A percentile compares a stretch with the other conserved stretches of the same genome.
Evolutionary conservation across 53 echinoderm and acorn worm genomes (phyloP).

Genomic region (Astropecten irregularis): DNA sequence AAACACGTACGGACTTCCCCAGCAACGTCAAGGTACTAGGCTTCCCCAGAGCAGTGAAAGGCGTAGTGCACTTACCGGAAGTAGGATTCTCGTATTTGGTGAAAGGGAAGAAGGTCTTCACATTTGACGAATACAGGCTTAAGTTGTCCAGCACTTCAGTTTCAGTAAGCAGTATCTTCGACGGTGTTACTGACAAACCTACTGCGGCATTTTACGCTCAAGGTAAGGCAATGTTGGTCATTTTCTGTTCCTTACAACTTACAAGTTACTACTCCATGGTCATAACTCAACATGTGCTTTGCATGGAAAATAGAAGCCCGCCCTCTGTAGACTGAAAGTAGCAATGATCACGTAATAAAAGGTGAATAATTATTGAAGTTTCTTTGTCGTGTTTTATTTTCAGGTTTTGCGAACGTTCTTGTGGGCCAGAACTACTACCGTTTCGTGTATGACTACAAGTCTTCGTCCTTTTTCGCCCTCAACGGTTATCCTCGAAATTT

Average conservation of each 20-base stretch:
- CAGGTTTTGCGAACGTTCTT: slow-evolving; percentile 37
- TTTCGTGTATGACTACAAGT: slow-evolving; percentile 29
- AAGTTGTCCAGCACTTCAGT: slow-evolving; percentile 1
- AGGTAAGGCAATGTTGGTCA: slow-evolving; percentile 26
- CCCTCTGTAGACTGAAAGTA: too few relatives aligned
- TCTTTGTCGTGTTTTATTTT: neutral
- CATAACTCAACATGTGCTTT: too few relatives aligned
- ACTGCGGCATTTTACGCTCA: slow-evolving; percentile 15
- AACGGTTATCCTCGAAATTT: slow-evolving; percentile 26
- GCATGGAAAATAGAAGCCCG: too few relatives aligned
- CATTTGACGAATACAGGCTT: slow-evolving; percentile 25
- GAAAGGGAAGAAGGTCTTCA: slow-evolving; percentile 60
- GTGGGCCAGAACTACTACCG: slow-evolving; percentile 20
- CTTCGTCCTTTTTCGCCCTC: slow-evolving; percentile 33
- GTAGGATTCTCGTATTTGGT: slow-evolving; percentile 58
- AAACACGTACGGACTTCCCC: slow-evolving; percentile 11
- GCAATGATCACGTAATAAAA: too few relatives aligned
- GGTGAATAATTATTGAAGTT: neutral
- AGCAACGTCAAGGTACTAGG: slow-evolving; percentile 9
- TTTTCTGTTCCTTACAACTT: neutral
- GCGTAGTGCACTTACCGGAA: slow-evolving; percentile 46
- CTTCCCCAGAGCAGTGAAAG: slow-evolving; percentile 54
- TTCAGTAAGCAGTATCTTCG: slow-evolving; percentile 41
- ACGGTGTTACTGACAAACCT: slow-evolving; percentile 9
- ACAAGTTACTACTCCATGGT: too few relatives aligned